These are phyloP conservation scores for Phoeniculus purpureus DNA, from an alignment of 2,797 vertebrate genomes.

Conservation along the genomic window DNA sequence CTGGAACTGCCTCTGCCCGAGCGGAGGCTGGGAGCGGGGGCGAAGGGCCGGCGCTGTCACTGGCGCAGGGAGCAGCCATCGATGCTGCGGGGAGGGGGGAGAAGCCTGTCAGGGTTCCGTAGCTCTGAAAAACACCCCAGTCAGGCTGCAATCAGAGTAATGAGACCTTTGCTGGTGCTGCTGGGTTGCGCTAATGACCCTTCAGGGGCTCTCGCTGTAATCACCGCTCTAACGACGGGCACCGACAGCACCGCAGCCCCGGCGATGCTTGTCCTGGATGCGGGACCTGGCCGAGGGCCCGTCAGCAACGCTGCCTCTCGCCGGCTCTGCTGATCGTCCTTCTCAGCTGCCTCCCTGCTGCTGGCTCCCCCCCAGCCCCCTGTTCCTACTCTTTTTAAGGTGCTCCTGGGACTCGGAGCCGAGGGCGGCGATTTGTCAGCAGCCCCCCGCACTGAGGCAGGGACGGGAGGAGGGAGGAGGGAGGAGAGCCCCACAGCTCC, in stretches of 20 bases:
- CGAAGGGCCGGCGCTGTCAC: not conserved
- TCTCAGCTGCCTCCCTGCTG: not conserved
- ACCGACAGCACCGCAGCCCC: conserved; percentile 76
- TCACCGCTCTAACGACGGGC: conserved; percentile 79
- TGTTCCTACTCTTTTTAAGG: conserved; percentile 40
- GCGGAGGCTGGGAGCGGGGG: not conserved
- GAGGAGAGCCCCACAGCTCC: not conserved
- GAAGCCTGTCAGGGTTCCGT: conserved; percentile 71
- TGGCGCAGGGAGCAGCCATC: conserved; percentile 50
- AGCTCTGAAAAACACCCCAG: conserved; percentile 78
- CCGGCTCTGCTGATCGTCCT: not conserved
- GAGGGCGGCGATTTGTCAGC: conserved; percentile 66
- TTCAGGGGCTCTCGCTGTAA: conserved; percentile 79
- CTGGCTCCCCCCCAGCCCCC: conserved; percentile 53
- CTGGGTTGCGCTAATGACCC: conserved; percentile 79
- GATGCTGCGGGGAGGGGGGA: conserved; percentile 39
- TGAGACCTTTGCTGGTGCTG: conserved; percentile 79
- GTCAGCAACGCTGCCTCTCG: not conserved
- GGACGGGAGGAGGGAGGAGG: not conserved
- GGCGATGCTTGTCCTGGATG: conserved; percentile 73
- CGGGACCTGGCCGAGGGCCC: not conserved
- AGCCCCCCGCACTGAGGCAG: not conserved
- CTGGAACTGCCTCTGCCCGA: not conserved
- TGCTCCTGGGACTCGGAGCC: conserved; percentile 37
- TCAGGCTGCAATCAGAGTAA: conserved; percentile 82